phyloP scores from a whole-genome alignment of 2,113 vertebrate genomes.

The Phoxinus phoxinus region DNA sequence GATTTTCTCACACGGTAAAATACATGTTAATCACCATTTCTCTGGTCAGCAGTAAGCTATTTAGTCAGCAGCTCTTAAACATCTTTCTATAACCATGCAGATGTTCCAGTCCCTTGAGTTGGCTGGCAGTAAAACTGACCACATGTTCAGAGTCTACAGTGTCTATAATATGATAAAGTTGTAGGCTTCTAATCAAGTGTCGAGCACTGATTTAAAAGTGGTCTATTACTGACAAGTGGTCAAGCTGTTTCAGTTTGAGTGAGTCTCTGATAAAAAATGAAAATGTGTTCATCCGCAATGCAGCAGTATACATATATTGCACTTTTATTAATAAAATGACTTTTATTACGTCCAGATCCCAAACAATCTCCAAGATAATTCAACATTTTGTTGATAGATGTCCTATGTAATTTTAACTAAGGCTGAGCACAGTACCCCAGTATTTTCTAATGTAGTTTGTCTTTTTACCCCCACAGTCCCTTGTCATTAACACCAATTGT shows the following conservation, averaged over 20 bases:
- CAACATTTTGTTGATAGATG: too few species aligned
- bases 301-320: background rate
- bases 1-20: background rate
- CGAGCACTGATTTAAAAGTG: background rate
- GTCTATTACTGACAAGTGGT: background rate
- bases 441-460: too few species aligned
- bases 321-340: background rate
- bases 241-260: background rate
- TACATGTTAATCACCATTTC: background rate
- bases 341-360: background rate
- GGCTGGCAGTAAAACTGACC: background rate
- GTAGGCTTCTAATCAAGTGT: background rate
- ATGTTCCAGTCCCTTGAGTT: background rate
- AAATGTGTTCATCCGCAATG: background rate
- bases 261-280: background rate
- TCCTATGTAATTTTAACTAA: too few species aligned
- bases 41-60: background rate
- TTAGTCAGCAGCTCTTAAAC: slow-evolving; percentile 8
- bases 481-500: too few species aligned
- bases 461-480: too few species aligned
- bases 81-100: background rate
- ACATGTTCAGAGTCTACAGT: background rate
- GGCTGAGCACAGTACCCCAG: too few species aligned
- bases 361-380: too few species aligned
- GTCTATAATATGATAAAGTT: background rate